These are phyloP conservation scores for Dasypus novemcinctus DNA, from an alignment of 2,113 vertebrate species.

Conservation along the genomic window DNA sequence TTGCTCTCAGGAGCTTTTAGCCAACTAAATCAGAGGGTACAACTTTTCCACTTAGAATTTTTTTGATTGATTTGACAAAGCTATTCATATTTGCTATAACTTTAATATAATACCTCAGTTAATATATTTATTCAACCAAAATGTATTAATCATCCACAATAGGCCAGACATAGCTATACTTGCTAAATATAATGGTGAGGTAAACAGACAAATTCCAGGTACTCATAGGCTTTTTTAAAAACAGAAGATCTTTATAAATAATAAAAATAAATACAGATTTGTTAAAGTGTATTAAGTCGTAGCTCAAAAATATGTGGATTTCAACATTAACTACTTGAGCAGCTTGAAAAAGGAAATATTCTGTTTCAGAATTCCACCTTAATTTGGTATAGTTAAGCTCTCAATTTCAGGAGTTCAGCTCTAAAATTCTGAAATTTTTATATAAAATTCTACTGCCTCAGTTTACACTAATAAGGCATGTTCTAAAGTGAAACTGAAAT, in stretches of 20 bases:
- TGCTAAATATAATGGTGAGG: background rate
- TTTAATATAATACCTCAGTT: background rate
- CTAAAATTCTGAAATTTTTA: slow-evolving; percentile 8
- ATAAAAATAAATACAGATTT: background rate
- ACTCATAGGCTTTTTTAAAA: background rate
- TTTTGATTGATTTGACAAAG: background rate
- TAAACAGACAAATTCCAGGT: background rate
- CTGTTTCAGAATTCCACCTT: background rate
- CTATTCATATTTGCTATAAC: background rate
- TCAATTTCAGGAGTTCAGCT: background rate
- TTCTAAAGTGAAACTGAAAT: background rate
- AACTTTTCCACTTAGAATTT: background rate
- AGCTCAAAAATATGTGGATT: background rate
- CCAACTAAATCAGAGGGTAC: background rate
- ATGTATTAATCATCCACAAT: background rate
- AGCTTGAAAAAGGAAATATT: background rate
- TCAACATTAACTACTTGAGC: background rate
- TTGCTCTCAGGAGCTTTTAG: too few relatives aligned
- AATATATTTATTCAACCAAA: background rate
- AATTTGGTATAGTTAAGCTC: background rate
- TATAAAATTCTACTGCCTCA: background rate
- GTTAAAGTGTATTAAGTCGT: background rate
- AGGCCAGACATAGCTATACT: background rate
- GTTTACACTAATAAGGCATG: background rate
- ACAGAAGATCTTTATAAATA: background rate